Evolutionary conservation across 2,888 invertebrate genomes (phyloP).

Genomic region (Polyploca ridens): DNA sequence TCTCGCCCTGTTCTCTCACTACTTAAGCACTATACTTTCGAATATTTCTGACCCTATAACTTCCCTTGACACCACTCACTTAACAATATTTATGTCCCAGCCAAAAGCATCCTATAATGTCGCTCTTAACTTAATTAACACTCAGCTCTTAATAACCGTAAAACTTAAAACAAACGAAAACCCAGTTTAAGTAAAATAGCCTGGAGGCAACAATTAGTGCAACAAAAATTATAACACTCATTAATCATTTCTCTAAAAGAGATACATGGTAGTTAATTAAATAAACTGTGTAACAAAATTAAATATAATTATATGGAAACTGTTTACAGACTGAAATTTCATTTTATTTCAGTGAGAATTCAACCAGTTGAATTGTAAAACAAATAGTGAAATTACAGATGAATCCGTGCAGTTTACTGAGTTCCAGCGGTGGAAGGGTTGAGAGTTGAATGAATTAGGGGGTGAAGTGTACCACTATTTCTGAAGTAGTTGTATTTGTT

Average conservation of each 20-base stretch:
- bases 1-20: too few relatives aligned
- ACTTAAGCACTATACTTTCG: too few relatives aligned
- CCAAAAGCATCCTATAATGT: too few relatives aligned
- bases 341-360: conserved; percentile 31
- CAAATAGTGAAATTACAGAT: conserved; percentile 11
- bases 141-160: background rate
- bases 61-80: too few relatives aligned
- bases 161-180: background rate
- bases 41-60: too few relatives aligned
- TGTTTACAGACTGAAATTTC: conserved; percentile 27
- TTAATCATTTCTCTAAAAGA: background rate
- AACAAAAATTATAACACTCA: background rate
- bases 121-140: too few relatives aligned
- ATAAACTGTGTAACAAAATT: conserved; percentile 5
- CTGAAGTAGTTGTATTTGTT: background rate
- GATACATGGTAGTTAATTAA: background rate
- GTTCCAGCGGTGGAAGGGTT: background rate
- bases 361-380: conserved; percentile 19
- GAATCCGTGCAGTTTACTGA: conserved; percentile 9
- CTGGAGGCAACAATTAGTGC: background rate
- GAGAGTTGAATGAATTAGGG: conserved; percentile 1
- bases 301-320: conserved; percentile 22
- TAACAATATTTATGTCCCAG: too few relatives aligned
- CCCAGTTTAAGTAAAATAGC: background rate
- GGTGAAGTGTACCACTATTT: background rate